Evolutionary conservation across 2,888 invertebrate species (phyloP), one percentile per base, ranked within the genome.

Genomic region (Tipula vernalis): DNA sequence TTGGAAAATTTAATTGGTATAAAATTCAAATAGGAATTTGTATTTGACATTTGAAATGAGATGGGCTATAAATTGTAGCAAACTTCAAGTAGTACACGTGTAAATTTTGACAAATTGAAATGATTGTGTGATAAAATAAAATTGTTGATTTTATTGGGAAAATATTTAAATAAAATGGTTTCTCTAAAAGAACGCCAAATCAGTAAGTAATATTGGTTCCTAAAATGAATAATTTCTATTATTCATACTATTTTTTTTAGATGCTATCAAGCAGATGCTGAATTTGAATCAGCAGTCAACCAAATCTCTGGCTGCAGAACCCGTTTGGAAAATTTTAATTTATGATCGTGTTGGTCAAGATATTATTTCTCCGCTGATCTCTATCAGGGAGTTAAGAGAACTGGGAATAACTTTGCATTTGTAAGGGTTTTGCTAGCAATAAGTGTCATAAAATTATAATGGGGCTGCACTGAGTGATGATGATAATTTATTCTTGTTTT

Each of bases 291-390:
- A 95, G 89, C 94, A 96, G 47, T 93, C 95, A 88, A 94, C 95
- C 2, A 97, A 96, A 91, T 93, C 94, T 87, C 93, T 95, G 85
- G 94, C 95, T 10, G 94, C 95, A 51, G 97, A 99, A 92, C 98
- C 98, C 36, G 95, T 96, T 13, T 99, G 98, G 98, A 99, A 99
- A 93, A 95, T 99, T 87, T 93, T 99, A 88, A 95, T 99, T 88
- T 99, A 99, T 90, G 99, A 99, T 91, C 94, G 97, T 89, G 95
- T 96, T 89, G 99, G 99, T 3, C 99, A 99, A 92, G 99, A 99
- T 91, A 98, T 99, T 86, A 98, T 99, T 89, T 98, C 99, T 13
- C 99, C 99, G 0, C 92, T 99, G 86, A 94, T 99, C 90, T 97
- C 98, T 28, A 96, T 99, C 18, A 98, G 98, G 91, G 99, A 99